A percentile compares a stretch with the other conserved stretches of the same genome.
These are phyloP conservation scores for Thymelicus sylvestris DNA, from an alignment of 2,888 invertebrate species.

Conservation along the genomic window DNA sequence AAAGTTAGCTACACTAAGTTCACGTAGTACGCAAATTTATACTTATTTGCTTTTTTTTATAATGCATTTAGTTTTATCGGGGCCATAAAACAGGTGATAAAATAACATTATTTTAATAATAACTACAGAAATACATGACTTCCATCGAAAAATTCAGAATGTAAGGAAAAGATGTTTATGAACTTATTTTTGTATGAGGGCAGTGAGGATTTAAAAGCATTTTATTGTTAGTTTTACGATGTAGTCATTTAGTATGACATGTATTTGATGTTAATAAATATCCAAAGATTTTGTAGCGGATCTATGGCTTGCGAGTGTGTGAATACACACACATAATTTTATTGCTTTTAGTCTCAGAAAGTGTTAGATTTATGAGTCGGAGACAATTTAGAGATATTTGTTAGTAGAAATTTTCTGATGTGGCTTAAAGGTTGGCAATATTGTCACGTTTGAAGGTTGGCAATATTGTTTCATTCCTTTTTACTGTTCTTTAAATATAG, in stretches of 20 bases:
- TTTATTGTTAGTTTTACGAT: slow-evolving; percentile 31
- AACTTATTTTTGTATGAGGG: slow-evolving; percentile 29
- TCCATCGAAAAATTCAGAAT: slow-evolving; percentile 7
- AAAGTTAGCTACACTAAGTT: slow-evolving; percentile 46
- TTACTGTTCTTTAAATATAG: too few species aligned
- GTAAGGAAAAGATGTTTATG: slow-evolving; percentile 11
- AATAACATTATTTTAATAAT: slow-evolving; percentile 28
- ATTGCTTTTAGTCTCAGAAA: too few species aligned
- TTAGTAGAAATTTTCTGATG: too few species aligned
- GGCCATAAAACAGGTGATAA: slow-evolving; percentile 68
- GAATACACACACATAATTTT: too few species aligned
- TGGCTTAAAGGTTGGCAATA: too few species aligned
- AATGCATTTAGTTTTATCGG: slow-evolving; percentile 57
- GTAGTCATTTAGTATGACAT: slow-evolving; percentile 8
- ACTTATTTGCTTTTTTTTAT: slow-evolving; percentile 42
- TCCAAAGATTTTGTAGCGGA: slow-evolving; percentile 10
- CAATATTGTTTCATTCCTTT: too few species aligned
- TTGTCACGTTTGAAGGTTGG: too few species aligned
- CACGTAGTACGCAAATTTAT: slow-evolving; percentile 35
- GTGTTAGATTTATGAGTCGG: too few species aligned
- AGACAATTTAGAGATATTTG: too few species aligned
- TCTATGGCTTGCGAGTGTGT: too few species aligned
- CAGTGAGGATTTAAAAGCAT: slow-evolving; percentile 21
- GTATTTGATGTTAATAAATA: slow-evolving; percentile 3
- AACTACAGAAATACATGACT: slow-evolving; percentile 5